Evolutionary conservation across 2,113 vertebrate genomes (phyloP), one percentile per base, ranked within the genome.

Genomic region (Verasper variegatus): DNA sequence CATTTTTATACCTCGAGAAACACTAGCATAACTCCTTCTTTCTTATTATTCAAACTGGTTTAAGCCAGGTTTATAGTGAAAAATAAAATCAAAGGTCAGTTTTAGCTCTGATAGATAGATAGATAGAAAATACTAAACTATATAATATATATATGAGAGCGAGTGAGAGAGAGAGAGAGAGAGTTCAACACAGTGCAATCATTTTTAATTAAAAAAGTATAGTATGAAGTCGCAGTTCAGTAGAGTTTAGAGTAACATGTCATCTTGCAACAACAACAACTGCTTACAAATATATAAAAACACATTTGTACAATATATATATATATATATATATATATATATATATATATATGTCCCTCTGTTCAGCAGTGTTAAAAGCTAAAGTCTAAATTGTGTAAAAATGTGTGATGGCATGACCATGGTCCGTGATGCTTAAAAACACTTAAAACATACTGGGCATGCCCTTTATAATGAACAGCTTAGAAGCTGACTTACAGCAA

Each of bases 401-500:
- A 74, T 60, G 42, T 72, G 26, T 49, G 15, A 71, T 23, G 0
- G 40, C 42, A 49, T 64, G 57, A 69, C 20, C 31, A 3, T 37
- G 26, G 58, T 40, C 67, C 42, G 9, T 26, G 57, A 69, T 6
- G 4, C 59, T 68, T 20, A 35, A 72, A 64, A 31, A 21, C n/a
- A n/a, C 18, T 21, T 54, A 24, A 59, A 15, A 71, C 6, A 3
- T n/a, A 49, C 18, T 55, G 56, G 73, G 17, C 74, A 59, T 68
- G 64, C 27, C 60, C 47, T 68, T 82, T 85, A 74, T 86, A 91
- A 92, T 83, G 74, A 87, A 89, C 77, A 84, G 69, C 81, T 82
- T 59, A 78, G 68, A 80, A 79, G 78, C 60, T 62, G 82, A 85
- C 65, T 79, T 68, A 63, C 56, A 81, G 62, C 37, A 79, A 88